phyloP scores from a whole-genome alignment of 2,113 vertebrate genomes.

The Tapirus terrestris region DNA sequence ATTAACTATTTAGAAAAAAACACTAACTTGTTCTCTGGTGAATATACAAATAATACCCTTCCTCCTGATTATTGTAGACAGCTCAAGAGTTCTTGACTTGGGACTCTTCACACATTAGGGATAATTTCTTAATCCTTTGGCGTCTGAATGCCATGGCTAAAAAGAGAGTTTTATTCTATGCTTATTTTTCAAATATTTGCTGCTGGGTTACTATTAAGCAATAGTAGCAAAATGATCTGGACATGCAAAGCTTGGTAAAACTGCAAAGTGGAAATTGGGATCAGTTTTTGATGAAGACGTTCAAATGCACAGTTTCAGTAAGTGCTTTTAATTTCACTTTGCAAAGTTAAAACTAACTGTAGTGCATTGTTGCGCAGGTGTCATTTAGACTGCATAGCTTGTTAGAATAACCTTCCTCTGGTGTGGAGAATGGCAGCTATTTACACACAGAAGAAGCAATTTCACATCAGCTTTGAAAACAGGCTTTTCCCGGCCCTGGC shows the following conservation, averaged over 20 bases:
- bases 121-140: background rate
- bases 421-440: background rate
- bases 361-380: background rate
- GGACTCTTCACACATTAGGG: background rate
- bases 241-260: background rate
- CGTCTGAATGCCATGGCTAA: background rate
- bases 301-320: slow-evolving; percentile 33
- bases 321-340: slow-evolving; percentile 32
- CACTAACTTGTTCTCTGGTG: background rate
- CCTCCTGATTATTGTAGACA: background rate
- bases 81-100: background rate
- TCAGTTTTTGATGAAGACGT: slow-evolving; percentile 31
- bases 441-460: background rate
- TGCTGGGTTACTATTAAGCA: background rate
- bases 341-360: background rate
- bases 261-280: background rate
- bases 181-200: slow-evolving; percentile 10
- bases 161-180: background rate
- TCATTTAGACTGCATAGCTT: background rate
- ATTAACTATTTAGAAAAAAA: background rate
- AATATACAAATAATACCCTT: background rate
- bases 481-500: background rate
- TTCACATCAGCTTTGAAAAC: slow-evolving; percentile 24
- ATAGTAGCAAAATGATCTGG: background rate
- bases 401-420: slow-evolving; percentile 14